These are phyloP conservation scores for Varanus salvator DNA, from an alignment of 2,113 vertebrate species.

Conservation along the genomic window DNA sequence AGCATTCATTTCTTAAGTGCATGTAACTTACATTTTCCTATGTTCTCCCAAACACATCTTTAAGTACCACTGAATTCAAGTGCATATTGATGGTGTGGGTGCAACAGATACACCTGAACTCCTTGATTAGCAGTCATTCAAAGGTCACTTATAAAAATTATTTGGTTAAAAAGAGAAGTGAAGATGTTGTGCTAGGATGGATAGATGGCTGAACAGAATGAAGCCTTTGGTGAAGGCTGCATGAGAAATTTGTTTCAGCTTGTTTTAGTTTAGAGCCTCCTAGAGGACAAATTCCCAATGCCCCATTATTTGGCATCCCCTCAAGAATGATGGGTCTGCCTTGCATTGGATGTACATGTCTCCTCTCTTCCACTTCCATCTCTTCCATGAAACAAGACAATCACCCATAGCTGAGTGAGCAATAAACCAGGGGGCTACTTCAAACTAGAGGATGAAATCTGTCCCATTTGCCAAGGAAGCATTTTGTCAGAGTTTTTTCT, in stretches of 20 bases:
- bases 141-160: not conserved
- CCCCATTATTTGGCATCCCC: too few species aligned
- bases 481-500: too few species aligned
- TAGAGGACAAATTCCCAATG: too few species aligned
- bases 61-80: constrained; percentile 5
- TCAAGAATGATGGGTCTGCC: too few species aligned
- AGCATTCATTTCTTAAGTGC: not conserved
- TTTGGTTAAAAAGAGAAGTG: not conserved
- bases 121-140: accelerated
- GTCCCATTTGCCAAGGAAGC: too few species aligned
- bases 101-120: not conserved
- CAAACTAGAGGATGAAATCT: too few species aligned
- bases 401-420: too few species aligned
- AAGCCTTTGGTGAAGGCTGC: not conserved
- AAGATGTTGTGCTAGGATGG: not conserved
- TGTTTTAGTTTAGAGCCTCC: too few species aligned
- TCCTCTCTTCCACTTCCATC: too few species aligned
- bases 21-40: not conserved
- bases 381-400: too few species aligned
- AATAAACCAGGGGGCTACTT: too few species aligned
- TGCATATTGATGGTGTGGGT: not conserved
- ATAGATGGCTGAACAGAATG: accelerated
- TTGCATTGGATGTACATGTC: too few species aligned
- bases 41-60: constrained; percentile 11
- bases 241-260: not conserved